phyloP scores from a whole-genome alignment of 2,797 vertebrate genomes.

The Eutrigla gurnardus region DNA sequence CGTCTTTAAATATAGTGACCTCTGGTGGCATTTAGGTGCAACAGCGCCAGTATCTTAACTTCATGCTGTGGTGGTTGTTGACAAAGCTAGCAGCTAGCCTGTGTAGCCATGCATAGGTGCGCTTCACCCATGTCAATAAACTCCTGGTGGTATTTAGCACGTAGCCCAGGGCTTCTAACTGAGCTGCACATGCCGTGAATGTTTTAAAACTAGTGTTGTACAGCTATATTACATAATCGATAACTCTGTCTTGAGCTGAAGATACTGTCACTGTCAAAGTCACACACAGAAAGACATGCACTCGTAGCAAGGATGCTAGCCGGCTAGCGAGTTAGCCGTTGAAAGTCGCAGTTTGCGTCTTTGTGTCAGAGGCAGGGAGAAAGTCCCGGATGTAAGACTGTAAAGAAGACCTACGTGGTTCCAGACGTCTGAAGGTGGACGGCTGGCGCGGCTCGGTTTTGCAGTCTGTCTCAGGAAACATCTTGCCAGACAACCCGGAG shows the following conservation, averaged over 20 bases:
- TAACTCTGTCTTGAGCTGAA: not conserved
- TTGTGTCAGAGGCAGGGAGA: not conserved
- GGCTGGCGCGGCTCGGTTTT: constrained; percentile 45
- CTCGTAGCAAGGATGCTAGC: constrained; percentile 44
- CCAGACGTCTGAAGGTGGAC: constrained; percentile 10
- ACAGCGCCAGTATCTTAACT: not conserved
- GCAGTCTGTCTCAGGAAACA: constrained; percentile 72
- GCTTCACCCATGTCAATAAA: not conserved
- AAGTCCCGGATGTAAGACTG: fast-evolving
- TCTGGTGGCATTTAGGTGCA: not conserved
- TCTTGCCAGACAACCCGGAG: constrained; percentile 67
- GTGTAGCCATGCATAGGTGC: not conserved
- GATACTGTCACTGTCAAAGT: constrained; percentile 71
- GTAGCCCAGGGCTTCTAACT: not conserved
- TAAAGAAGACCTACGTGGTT: constrained; percentile 66
- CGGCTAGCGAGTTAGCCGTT: constrained; percentile 51
- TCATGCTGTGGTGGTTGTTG: not conserved
- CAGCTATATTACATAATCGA: fast-evolving
- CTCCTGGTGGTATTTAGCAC: too few species aligned
- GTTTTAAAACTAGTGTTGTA: not conserved
- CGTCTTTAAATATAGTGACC: not conserved
- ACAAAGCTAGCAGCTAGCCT: not conserved
- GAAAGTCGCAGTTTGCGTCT: not conserved
- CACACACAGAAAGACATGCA: constrained; percentile 53
- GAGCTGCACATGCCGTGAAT: fast-evolving